Conservation (phyloP, 2,797 vertebrate genomes). For the Lycodopsis pacificus region DNA sequence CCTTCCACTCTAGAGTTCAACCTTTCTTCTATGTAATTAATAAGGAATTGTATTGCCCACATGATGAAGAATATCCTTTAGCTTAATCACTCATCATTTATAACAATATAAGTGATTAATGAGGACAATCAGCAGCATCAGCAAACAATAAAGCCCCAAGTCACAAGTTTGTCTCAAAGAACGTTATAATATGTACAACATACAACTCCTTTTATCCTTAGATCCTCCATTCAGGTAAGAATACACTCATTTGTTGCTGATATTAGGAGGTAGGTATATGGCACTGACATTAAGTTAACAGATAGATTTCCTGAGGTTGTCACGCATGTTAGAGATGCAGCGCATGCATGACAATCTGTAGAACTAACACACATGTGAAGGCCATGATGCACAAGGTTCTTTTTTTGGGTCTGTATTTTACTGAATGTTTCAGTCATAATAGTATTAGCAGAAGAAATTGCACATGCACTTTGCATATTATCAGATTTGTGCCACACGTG, state of each 20-base stretch:
- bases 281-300: slow-evolving; percentile 1
- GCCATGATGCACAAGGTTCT: slow-evolving; percentile 19
- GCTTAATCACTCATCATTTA: neutral
- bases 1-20: neutral
- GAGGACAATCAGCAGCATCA: neutral
- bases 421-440: neutral
- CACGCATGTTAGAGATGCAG: neutral
- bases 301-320: neutral
- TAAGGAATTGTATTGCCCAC: neutral
- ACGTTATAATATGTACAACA: neutral
- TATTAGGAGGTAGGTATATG: neutral
- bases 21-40: neutral
- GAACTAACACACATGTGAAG: slow-evolving; percentile 10
- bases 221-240: neutral
- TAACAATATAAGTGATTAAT: slow-evolving; percentile 1
- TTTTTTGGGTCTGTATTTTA: slow-evolving; percentile 21
- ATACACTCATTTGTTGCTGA: neutral
- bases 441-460: neutral
- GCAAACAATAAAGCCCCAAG: neutral
- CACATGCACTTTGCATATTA: neutral
- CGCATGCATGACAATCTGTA: slow-evolving; percentile 8
- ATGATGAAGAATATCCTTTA: neutral
- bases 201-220: neutral
- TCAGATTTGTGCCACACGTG: neutral
- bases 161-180: neutral